Percentiles rank a stretch among this genome's conserved stretches.
phyloP scores from a whole-genome alignment of 2,888 invertebrate species.

The Xiphydria camelus region DNA sequence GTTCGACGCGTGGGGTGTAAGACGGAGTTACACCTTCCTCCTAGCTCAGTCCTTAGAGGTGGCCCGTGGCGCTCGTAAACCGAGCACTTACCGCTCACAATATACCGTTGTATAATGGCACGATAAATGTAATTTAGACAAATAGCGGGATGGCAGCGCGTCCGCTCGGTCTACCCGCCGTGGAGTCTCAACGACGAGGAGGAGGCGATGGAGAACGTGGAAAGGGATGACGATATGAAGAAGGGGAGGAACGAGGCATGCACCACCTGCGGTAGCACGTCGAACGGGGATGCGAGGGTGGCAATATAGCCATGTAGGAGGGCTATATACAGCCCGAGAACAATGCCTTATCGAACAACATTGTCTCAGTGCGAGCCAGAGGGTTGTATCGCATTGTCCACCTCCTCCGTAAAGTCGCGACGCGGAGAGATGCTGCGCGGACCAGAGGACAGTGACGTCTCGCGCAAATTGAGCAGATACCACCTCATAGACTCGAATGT shows the following conservation, averaged over 20 bases:
- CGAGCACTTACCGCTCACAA: slow-evolving; percentile 25
- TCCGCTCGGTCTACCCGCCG: slow-evolving; percentile 8
- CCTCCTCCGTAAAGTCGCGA: slow-evolving; percentile 28
- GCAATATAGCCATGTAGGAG: slow-evolving; percentile 18
- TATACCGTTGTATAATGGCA: slow-evolving; percentile 26
- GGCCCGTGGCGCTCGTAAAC: slow-evolving; percentile 39
- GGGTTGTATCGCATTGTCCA: slow-evolving; percentile 35
- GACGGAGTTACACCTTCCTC: no score
- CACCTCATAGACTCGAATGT: no score
- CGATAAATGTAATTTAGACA: slow-evolving; percentile 35
- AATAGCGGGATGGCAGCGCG: slow-evolving; percentile 30
- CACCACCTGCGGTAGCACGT: no score
- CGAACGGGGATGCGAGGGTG: not conserved
- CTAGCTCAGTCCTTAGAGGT: no score
- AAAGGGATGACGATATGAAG: not conserved
- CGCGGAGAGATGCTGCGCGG: slow-evolving; percentile 38
- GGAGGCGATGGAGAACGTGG: not conserved
- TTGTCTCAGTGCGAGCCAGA: slow-evolving; percentile 34
- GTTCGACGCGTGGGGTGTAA: no score
- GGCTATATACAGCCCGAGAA: slow-evolving; percentile 42
- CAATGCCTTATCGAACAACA: slow-evolving; percentile 56
- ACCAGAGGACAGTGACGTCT: no score
- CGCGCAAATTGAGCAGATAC: no score
- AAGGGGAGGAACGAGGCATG: not conserved
- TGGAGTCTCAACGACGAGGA: slow-evolving; percentile 1